Evolutionary conservation across 2,888 invertebrate species (phyloP), one percentile per base, ranked within the genome.

Genomic region (Meteorus colon): DNA sequence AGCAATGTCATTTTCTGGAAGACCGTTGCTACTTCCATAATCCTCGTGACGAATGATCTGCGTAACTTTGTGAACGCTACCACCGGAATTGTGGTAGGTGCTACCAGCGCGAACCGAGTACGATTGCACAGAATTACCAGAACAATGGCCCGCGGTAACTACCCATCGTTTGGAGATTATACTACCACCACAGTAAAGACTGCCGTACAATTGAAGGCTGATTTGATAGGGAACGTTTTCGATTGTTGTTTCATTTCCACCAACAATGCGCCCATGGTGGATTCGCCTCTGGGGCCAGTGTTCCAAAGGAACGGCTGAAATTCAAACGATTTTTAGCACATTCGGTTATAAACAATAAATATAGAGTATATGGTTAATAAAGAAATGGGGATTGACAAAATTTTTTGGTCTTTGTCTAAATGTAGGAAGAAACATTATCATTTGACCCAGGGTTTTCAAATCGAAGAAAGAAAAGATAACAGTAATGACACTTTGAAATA

Each of bases 131-230:
- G n/a, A 1, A 91, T 90, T 89, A 51, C 82, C 80, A 12, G 27
- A 51, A 55, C 73, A 73, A 24, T 66, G 73, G 2, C 37, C 73
- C 2, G 73, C 73, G 14, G 92, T 92, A 0, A 93, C 77, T 4
- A 93, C 86, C 1, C 90, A 89, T 45, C 89, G 86, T 2, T 82
- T 87, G 24, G 90, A 90, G 4, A 93, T 87, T 8, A 92, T 90
- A 2, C 91, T 89, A 0, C 92, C 93, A 0, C 93, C 93, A 79
- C 93, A 93, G 0, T 86, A 83, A 81, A 92, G 92, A 0, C 86
- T 83, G 0, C 91, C 91, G 12, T 84, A 80, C 27, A 82, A 82
- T 16, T 89, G 76, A 0, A 91, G 71, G 0, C 91, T 90, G 1
- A 91, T 90, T 80, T 91, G 91, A 81, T 91, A 91, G 0, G 91